phyloP scores from a whole-genome alignment of 37 sponge, comb jelly and placozoan genomes.

The Haliclona indistincta region DNA sequence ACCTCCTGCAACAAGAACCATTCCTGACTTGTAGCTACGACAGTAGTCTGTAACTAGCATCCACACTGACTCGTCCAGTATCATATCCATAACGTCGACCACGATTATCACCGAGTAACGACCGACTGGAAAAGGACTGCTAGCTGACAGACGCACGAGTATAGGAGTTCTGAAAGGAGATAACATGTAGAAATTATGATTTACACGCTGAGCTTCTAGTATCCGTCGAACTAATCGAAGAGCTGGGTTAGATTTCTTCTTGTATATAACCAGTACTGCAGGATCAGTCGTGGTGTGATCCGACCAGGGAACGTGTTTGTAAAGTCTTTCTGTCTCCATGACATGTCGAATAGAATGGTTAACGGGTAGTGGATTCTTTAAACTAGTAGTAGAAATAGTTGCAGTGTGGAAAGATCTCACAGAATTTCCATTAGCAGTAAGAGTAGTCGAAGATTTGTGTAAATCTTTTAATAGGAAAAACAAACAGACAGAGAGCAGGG shows the following conservation, averaged over 20 bases:
- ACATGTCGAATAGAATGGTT: not conserved
- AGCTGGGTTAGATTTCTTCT: not conserved
- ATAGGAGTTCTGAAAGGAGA: not conserved
- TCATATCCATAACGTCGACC: not conserved
- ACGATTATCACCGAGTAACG: not conserved
- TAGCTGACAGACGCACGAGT: not conserved
- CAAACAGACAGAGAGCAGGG: no score
- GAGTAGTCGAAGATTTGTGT: no score
- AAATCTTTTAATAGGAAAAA: no score
- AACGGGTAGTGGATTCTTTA: not conserved
- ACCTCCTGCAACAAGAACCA: not conserved
- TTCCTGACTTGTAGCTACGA: not conserved
- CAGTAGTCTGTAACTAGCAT: not conserved
- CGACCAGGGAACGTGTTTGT: not conserved
- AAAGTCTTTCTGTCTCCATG: not conserved
- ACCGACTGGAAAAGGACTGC: not conserved
- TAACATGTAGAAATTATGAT: not conserved
- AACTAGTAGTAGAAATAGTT: not conserved
- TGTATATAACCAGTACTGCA: conserved; percentile 2
- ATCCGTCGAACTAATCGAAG: not conserved
- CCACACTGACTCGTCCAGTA: not conserved
- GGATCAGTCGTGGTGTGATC: not conserved
- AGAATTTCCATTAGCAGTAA: not conserved
- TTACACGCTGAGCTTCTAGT: not conserved
- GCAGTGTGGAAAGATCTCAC: not conserved